phyloP scores from a whole-genome alignment of 2,888 invertebrate species.

The Erebia epiphron region DNA sequence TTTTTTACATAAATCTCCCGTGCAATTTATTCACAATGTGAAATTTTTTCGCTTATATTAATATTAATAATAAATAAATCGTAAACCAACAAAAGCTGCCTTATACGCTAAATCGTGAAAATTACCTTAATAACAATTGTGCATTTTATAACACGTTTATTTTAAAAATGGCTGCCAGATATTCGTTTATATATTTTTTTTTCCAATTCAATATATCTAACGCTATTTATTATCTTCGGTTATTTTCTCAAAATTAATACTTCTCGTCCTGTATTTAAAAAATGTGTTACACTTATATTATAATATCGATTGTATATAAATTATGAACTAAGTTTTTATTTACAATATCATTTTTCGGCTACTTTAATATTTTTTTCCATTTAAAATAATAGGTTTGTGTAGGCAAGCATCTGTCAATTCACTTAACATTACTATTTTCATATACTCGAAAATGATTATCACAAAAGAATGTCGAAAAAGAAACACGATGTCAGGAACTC shows the following conservation, averaged over 20 bases:
- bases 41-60: constrained; percentile 47
- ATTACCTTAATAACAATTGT: constrained; percentile 43
- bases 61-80: constrained; percentile 51
- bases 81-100: constrained; percentile 52
- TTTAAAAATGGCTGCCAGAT: constrained; percentile 41
- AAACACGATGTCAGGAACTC: constrained; percentile 59
- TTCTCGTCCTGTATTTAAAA: constrained; percentile 64
- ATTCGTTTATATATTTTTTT: constrained; percentile 43
- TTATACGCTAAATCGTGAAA: constrained; percentile 62
- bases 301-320: constrained; percentile 63
- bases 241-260: constrained; percentile 64
- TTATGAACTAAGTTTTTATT: constrained; percentile 71
- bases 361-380: constrained; percentile 54
- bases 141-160: constrained; percentile 40
- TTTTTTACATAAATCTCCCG: constrained; percentile 67
- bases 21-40: constrained; percentile 77
- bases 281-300: constrained; percentile 65
- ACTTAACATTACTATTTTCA: constrained; percentile 49
- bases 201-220: constrained; percentile 55
- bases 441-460: constrained; percentile 45
- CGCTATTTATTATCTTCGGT: constrained; percentile 76
- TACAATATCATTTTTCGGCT: constrained; percentile 78
- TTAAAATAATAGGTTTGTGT: constrained; percentile 58
- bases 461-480: constrained; percentile 49
- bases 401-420: constrained; percentile 72